Evolutionary conservation across 2,113 vertebrate species (phyloP).

Genomic region (Jaculus jaculus): DNA sequence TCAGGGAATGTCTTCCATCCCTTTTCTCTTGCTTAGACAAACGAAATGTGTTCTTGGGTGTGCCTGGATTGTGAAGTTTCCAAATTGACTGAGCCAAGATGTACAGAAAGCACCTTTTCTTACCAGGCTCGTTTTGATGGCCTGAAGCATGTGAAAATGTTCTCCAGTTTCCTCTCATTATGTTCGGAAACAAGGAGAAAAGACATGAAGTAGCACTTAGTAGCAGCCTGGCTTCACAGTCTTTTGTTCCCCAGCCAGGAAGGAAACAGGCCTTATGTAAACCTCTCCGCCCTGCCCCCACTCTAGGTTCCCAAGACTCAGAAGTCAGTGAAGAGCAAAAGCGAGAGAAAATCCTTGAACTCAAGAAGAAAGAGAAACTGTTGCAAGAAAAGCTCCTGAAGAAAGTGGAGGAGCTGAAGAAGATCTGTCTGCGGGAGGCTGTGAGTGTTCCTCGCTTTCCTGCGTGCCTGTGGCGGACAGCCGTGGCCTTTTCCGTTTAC

Average conservation of each 20-base stretch:
- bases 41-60: not conserved
- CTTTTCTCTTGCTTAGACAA: slow-evolving; percentile 4
- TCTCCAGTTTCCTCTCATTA: slow-evolving; percentile 72
- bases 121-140: slow-evolving; percentile 4
- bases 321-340: slow-evolving; percentile 95
- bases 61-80: slow-evolving; percentile 32
- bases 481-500: not conserved
- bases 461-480: fast-evolving
- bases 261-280: slow-evolving; percentile 37
- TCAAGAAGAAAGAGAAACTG: slow-evolving; percentile 93
- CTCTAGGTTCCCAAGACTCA: slow-evolving; percentile 93
- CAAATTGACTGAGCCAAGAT: not conserved
- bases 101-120: slow-evolving; percentile 42
- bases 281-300: not conserved
- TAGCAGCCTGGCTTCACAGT: not conserved
- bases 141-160: slow-evolving; percentile 65
- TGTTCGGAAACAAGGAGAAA: slow-evolving; percentile 66
- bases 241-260: slow-evolving; percentile 51
- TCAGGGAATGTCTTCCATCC: not conserved
- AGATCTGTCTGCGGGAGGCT: slow-evolving; percentile 95
- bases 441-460: slow-evolving; percentile 84
- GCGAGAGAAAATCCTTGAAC: slow-evolving; percentile 93
- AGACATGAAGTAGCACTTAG: slow-evolving; percentile 55
- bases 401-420: slow-evolving; percentile 95
- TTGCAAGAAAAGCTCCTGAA: slow-evolving; percentile 91